Evolutionary conservation across 1,140 invertebrate species (phyloP), one percentile per base, ranked within the genome.

Genomic region (Luehdorfia chinensis): DNA sequence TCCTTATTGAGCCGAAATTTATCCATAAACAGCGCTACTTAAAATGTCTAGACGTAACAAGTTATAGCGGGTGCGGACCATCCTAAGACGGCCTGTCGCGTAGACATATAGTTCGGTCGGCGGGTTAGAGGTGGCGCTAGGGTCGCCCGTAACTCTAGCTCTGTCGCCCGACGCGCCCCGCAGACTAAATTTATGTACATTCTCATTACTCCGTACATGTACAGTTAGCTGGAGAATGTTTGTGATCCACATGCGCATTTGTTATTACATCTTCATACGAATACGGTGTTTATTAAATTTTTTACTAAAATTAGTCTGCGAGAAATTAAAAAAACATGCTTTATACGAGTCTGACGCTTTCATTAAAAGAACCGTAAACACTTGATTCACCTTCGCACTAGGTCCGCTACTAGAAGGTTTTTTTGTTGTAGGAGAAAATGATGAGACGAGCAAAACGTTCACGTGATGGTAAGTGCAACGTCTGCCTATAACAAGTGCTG

Each of bases 121-220:
- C 25, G 39, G 39, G 23, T 43, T 25, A 30, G 3, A 43, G 39
- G 39, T 43, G 39, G 39, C 39, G 25, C 39, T 30, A 28, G 39
- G 25, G 39, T 43, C 39, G 25, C 36, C 30, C 21, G 36, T 39
- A 39, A 39, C 36, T 39, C 36, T 30, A 9, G 25, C 39, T 9
- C 37, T 27, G 39, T 30, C 39, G 8, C 12, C 39, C 15, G 23
- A 13, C 39, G 23, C 36, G 25, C 39, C 39, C 25, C 39, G 7
- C 8, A 11, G 7, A 14, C n/a, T 16, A 30, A 30, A 43, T 43
- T 43, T 43, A 43, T 43, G 25, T 16, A 43, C 39, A 30, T 43
- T 28, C 37, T 5, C 39, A 30, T 43, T 43, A 43, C 39, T 28
- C 16, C 23, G 23, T 21, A 37, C 39, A 18, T 9, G 11, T 12